phyloP scores from a whole-genome alignment of 2,113 vertebrate species.

The human (Homo sapiens) region DNA sequence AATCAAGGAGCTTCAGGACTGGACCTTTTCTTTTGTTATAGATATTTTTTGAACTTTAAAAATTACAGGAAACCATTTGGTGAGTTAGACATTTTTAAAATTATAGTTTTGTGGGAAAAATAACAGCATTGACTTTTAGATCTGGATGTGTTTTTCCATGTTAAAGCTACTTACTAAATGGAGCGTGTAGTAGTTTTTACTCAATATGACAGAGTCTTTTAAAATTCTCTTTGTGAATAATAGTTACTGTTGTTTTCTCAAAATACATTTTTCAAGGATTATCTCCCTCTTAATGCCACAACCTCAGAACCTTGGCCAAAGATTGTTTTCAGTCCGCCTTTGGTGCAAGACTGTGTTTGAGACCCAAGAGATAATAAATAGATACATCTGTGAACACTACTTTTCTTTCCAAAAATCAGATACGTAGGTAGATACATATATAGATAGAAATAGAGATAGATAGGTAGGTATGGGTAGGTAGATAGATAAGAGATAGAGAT shows the following conservation, averaged over 20 bases:
- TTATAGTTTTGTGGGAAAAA: conserved; percentile 28
- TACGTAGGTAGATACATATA: not conserved
- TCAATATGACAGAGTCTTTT: not conserved
- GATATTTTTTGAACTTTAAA: conserved; percentile 23
- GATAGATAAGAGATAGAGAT: too few species aligned
- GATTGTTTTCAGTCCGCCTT: not conserved
- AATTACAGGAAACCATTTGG: conserved; percentile 42
- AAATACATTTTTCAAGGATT: not conserved
- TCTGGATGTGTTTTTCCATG: not conserved
- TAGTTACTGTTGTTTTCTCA: not conserved
- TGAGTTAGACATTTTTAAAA: conserved; percentile 13
- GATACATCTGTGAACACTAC: not conserved
- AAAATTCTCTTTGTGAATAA: conserved; percentile 21
- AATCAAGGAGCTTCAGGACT: conserved; percentile 14
- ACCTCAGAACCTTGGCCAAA: not conserved
- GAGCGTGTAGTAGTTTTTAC: not conserved
- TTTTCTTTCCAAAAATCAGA: conserved; percentile 11
- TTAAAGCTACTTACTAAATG: not conserved
- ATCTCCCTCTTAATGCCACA: not conserved
- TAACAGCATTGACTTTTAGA: conserved; percentile 43
- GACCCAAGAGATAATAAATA: not conserved
- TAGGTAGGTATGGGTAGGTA: not conserved
- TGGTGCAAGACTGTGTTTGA: not conserved
- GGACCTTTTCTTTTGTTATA: conserved; percentile 28
- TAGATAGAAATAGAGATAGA: not conserved